Conservation (phyloP, 2,797 vertebrate genomes). For the Danio jaintianensis region DNA sequence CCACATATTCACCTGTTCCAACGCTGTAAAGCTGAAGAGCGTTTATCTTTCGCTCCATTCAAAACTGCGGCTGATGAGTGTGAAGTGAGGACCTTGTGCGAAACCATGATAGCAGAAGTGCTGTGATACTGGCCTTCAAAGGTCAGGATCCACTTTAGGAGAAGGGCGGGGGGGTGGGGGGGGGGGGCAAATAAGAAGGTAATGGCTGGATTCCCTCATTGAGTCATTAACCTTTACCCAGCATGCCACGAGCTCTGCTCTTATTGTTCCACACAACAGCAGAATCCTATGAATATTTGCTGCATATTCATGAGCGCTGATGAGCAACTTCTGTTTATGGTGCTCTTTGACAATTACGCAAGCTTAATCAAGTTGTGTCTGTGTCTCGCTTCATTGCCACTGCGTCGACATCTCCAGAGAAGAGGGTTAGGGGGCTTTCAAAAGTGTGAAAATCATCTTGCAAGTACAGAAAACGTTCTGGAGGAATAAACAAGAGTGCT, state of each 20-base stretch:
- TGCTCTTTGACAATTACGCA: slow-evolving; percentile 48
- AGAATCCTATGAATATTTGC: slow-evolving; percentile 58
- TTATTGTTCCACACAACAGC: slow-evolving; percentile 52
- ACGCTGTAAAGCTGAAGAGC: not conserved
- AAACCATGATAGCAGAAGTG: slow-evolving; percentile 42
- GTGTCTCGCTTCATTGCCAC: slow-evolving; percentile 35
- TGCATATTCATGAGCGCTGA: slow-evolving; percentile 62
- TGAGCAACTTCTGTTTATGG: slow-evolving; percentile 57
- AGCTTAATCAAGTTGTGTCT: slow-evolving; percentile 61
- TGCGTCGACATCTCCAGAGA: slow-evolving; percentile 18
- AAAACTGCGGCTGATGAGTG: slow-evolving; percentile 53
- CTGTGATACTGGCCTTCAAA: slow-evolving; percentile 31
- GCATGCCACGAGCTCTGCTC: slow-evolving; percentile 51
- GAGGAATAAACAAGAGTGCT: slow-evolving; percentile 7
- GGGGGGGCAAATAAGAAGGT: slow-evolving; percentile 48
- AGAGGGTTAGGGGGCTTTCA: slow-evolving; percentile 28
- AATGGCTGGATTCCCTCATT: slow-evolving; percentile 66
- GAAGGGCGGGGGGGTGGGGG: not conserved
- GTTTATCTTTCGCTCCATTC: not conserved
- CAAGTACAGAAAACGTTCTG: slow-evolving; percentile 19
- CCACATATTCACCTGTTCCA: not conserved
- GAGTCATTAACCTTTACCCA: slow-evolving; percentile 80
- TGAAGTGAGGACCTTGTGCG: slow-evolving; percentile 39
- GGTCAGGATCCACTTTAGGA: slow-evolving; percentile 58
- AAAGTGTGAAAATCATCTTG: slow-evolving; percentile 61